Evolutionary conservation across 2,888 invertebrate species (phyloP).

Genomic region (Cabera pusaria): DNA sequence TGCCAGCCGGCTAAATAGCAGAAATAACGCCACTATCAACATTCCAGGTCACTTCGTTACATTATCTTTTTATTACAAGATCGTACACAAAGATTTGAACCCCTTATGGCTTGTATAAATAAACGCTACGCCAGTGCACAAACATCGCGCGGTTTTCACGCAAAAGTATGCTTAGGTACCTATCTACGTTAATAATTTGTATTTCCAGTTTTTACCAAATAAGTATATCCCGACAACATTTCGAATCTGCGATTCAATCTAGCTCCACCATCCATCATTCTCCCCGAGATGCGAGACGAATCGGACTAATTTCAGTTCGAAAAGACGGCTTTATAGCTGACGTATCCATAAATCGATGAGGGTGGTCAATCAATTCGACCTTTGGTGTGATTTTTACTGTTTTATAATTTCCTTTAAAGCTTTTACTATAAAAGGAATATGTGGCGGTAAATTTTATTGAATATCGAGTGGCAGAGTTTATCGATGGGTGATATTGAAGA

Average conservation of each 20-base stretch:
- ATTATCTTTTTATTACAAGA: constrained; percentile 67
- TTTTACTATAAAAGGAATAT: constrained; percentile 30
- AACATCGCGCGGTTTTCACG: constrained; percentile 11
- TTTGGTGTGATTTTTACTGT: constrained; percentile 26
- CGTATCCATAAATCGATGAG: constrained; percentile 21
- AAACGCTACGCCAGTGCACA: constrained; percentile 27
- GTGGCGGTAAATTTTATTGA: constrained; percentile 40
- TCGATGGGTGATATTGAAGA: constrained; percentile 51
- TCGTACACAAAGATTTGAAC: constrained; percentile 40
- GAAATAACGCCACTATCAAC: constrained; percentile 80
- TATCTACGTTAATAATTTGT: constrained; percentile 6
- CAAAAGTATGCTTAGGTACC: constrained; percentile 5
- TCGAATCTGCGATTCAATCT: constrained; percentile 1
- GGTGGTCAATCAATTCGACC: constrained; percentile 32
- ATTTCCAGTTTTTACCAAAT: constrained; percentile 2
- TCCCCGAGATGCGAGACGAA: constrained; percentile 8
- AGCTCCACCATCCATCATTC: constrained; percentile 9
- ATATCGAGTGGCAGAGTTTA: constrained; percentile 52
- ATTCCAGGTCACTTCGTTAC: constrained; percentile 78
- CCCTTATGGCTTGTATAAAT: constrained; percentile 34
- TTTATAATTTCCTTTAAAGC: constrained; percentile 30
- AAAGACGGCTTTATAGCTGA: constrained; percentile 5
- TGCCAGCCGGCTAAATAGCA: constrained; percentile 74
- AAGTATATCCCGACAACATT: neutral
- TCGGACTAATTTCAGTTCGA: constrained; percentile 6